Percentiles rank a stretch among this genome's conserved stretches.
These are phyloP conservation scores for Lithophane ornitopus DNA, from an alignment of 2,888 invertebrate species.

Conservation along the genomic window DNA sequence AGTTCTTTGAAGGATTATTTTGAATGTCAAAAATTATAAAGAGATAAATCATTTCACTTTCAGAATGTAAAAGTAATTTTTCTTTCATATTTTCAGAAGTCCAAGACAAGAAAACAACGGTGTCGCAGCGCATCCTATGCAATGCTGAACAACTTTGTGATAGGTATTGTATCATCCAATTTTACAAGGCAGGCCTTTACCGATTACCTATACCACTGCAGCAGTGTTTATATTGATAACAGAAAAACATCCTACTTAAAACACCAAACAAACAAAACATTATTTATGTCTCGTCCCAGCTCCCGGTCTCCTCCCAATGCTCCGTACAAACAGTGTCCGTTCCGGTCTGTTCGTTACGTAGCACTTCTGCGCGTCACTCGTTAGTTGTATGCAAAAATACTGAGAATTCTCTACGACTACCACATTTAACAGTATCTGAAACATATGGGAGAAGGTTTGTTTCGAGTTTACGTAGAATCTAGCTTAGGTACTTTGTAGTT, in stretches of 20 bases:
- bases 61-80: neutral
- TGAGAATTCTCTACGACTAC: conserved; percentile 42
- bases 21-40: neutral
- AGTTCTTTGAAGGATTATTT: neutral
- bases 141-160: neutral
- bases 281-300: conserved; percentile 1
- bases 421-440: conserved; percentile 26
- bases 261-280: neutral
- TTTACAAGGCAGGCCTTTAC: neutral
- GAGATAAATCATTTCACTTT: neutral
- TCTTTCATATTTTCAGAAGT: neutral
- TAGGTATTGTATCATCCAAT: too few relatives aligned
- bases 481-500: neutral
- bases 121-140: neutral
- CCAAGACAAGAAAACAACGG: neutral
- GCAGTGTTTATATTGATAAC: neutral
- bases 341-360: conserved; percentile 82
- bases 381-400: conserved; percentile 70
- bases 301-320: conserved; percentile 37
- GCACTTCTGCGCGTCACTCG: conserved; percentile 66
- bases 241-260: neutral
- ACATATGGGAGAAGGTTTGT: conserved; percentile 23
- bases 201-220: neutral
- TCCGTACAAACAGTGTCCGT: conserved; percentile 77
- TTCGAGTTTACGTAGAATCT: neutral